Percentiles rank a stretch among this genome's conserved stretches.
Conservation (phyloP, 2,113 vertebrate genomes). For the Pygoscelis adeliae region DNA sequence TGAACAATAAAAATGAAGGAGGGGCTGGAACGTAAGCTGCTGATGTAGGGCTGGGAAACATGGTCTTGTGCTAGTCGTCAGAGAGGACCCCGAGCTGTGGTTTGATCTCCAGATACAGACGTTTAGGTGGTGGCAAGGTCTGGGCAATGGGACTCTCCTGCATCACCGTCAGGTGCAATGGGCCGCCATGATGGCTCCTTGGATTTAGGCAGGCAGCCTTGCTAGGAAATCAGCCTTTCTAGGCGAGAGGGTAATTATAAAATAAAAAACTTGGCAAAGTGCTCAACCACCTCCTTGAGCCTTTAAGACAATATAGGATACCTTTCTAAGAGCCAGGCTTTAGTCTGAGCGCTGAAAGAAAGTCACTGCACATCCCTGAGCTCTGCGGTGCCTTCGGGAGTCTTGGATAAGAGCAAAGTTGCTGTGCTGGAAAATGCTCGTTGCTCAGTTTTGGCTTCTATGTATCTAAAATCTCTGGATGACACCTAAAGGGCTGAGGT, state of each 20-base stretch:
- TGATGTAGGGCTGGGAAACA: neutral
- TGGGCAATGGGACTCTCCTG: neutral
- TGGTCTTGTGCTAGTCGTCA: neutral
- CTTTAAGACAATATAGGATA: neutral
- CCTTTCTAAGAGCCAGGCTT: neutral
- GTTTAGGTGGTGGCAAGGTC: neutral
- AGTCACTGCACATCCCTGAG: neutral
- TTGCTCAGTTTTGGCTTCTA: neutral
- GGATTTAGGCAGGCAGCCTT: neutral
- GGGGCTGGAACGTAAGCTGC: neutral
- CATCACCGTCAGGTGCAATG: neutral
- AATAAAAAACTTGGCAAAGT: neutral
- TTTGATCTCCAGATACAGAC: neutral
- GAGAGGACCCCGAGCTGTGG: neutral
- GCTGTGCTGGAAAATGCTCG: accelerated
- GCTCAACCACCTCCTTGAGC: neutral
- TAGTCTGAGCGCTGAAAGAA: neutral
- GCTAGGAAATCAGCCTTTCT: neutral
- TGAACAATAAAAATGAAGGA: neutral
- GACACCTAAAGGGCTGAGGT: neutral
- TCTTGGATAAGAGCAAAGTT: neutral
- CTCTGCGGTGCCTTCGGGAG: neutral
- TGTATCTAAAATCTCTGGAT: neutral
- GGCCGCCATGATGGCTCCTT: neutral
- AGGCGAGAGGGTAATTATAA: neutral